Evolutionary conservation across 2,888 invertebrate species (phyloP).

Genomic region (Augochlorella aurata): DNA sequence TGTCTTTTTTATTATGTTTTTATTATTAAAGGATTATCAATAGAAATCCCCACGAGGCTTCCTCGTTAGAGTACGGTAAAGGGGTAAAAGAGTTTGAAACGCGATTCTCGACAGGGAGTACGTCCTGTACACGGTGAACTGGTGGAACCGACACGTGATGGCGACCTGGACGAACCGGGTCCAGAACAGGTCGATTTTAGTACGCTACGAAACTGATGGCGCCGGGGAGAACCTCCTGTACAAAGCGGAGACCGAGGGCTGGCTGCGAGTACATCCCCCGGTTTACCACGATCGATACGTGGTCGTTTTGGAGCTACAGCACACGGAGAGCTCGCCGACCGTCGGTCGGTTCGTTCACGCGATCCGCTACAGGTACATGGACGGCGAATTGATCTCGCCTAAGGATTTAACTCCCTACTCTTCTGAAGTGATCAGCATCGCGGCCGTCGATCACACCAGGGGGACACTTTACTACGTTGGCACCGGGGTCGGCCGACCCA

Average conservation of each 20-base stretch:
- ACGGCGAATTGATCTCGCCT: slow-evolving; percentile 58
- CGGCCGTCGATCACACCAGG: slow-evolving; percentile 61
- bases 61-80: no score
- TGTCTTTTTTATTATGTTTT: no score
- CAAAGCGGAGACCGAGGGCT: slow-evolving; percentile 86
- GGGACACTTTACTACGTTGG: slow-evolving; percentile 87
- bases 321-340: slow-evolving; percentile 63
- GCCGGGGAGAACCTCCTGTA: slow-evolving; percentile 77
- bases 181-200: slow-evolving; percentile 88
- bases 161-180: slow-evolving; percentile 93
- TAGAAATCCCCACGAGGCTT: no score
- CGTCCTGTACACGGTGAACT: slow-evolving; percentile 87
- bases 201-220: slow-evolving; percentile 83
- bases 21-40: no score
- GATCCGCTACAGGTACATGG: slow-evolving; percentile 58
- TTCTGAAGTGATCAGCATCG: slow-evolving; percentile 66
- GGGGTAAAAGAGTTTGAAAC: neutral
- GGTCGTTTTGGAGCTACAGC: slow-evolving; percentile 78
- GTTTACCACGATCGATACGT: slow-evolving; percentile 83
- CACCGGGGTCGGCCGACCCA: slow-evolving; percentile 86
- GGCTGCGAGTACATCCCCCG: slow-evolving; percentile 86
- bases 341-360: slow-evolving; percentile 78
- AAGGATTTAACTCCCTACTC: slow-evolving; percentile 72
- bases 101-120: slow-evolving; percentile 82
- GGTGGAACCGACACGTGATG: slow-evolving; percentile 88